Conservation (phyloP, 2,888 invertebrate genomes). For the Leptogaster cylindrica region DNA sequence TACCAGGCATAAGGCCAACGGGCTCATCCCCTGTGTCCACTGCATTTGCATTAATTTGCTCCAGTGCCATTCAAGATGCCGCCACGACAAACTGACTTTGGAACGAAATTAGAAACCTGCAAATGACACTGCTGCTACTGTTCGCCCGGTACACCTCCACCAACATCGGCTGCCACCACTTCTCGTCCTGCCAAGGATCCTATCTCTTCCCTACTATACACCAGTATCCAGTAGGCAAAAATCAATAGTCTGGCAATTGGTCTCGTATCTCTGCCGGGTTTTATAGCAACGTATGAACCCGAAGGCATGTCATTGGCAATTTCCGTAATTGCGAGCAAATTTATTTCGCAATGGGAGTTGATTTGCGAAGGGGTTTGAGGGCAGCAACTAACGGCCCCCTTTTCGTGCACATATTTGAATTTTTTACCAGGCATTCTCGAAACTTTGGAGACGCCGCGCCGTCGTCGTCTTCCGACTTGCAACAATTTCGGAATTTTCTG, state of each 20-base stretch:
- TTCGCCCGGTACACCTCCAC: slow-evolving; percentile 2
- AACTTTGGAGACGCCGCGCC: too few relatives aligned
- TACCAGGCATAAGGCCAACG: slow-evolving; percentile 11
- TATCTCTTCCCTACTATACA: too few relatives aligned
- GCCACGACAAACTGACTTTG: not conserved
- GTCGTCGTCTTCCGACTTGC: not conserved
- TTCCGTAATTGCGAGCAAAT: slow-evolving; percentile 31
- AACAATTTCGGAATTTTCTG: not conserved
- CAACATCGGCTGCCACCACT: not conserved
- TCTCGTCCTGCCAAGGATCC: not conserved
- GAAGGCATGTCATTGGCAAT: slow-evolving; percentile 14
- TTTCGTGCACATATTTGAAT: too few relatives aligned
- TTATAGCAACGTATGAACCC: not conserved
- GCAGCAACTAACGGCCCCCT: too few relatives aligned
- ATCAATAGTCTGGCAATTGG: slow-evolving; percentile 35
- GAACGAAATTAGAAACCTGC: slow-evolving; percentile 22
- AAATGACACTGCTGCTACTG: not conserved
- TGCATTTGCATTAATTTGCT: not conserved
- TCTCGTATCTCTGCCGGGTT: not conserved
- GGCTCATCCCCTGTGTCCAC: not conserved
- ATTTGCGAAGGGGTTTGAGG: too few relatives aligned
- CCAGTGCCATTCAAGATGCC: not conserved
- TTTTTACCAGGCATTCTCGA: too few relatives aligned
- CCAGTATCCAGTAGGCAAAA: slow-evolving; percentile 6
- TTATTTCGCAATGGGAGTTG: too few relatives aligned